These are phyloP conservation scores for Notospermus geniculatus DNA, from an alignment of 1,140 invertebrate genomes.

Conservation along the genomic window DNA sequence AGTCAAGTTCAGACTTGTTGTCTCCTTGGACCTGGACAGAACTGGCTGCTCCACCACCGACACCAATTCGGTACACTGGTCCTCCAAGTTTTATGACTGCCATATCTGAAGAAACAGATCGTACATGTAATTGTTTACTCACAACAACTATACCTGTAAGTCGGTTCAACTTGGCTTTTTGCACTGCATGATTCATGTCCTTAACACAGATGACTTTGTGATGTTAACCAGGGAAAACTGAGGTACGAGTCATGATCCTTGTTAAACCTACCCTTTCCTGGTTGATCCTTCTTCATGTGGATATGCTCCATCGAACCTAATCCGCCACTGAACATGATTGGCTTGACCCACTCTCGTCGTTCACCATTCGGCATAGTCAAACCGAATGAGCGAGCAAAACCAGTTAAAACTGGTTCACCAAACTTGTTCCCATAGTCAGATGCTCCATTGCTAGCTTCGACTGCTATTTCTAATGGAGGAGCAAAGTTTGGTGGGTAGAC, in stretches of 20 bases:
- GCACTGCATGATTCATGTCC: too few relatives aligned
- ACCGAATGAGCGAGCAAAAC: conserved; percentile 91
- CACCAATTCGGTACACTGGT: conserved; percentile 91
- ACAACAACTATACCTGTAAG: not conserved
- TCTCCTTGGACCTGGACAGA: conserved; percentile 89
- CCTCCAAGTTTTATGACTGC: conserved; percentile 90
- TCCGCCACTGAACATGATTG: conserved; percentile 98
- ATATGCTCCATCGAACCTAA: conserved; percentile 83
- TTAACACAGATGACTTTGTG: too few relatives aligned
- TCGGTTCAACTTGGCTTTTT: too few relatives aligned
- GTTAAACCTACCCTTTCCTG: conserved; percentile 63
- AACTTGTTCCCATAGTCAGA: conserved; percentile 99
- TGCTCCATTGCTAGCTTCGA: conserved; percentile 96
- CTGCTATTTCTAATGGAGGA: conserved; percentile 70
- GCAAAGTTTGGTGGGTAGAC: conserved; percentile 89
- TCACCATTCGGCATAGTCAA: conserved; percentile 65
- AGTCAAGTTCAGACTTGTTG: conserved; percentile 82
- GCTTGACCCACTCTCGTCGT: conserved; percentile 92
- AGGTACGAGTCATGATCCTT: too few relatives aligned
- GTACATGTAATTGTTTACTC: too few relatives aligned
- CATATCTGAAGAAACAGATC: conserved; percentile 37
- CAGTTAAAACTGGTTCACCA: conserved; percentile 89
- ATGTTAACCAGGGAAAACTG: too few relatives aligned
- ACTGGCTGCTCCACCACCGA: conserved; percentile 93
- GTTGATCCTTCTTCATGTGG: conserved; percentile 72